Conservation (phyloP, 2,113 vertebrate genomes). For the Tenrec ecaudatus region DNA sequence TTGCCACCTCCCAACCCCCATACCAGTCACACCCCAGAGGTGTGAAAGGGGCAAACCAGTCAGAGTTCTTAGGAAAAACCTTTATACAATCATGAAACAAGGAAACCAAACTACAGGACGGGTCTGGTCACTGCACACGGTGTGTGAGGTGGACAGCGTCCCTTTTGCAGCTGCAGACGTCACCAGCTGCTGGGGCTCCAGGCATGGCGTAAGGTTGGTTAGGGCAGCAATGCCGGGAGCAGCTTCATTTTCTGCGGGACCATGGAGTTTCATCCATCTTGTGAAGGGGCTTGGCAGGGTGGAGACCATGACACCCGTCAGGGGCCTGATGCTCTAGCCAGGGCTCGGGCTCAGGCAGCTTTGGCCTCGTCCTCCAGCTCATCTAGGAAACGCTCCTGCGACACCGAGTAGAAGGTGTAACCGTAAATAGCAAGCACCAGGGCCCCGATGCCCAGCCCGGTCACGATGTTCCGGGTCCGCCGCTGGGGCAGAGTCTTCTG, state of each 20-base stretch:
- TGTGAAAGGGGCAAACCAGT: constrained; percentile 43
- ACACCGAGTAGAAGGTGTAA: no score
- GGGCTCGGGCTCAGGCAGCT: constrained; percentile 81
- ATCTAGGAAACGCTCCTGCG: no score
- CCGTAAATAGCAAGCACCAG: no score
- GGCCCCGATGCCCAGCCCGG: no score
- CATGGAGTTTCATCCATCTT: not conserved
- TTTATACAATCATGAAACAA: constrained; percentile 40
- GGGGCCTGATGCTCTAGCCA: constrained; percentile 64
- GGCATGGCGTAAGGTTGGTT: not conserved
- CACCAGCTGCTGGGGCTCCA: not conserved
- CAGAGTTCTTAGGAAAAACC: constrained; percentile 35
- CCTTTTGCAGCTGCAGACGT: not conserved
- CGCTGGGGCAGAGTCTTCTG: no score
- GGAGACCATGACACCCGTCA: not conserved
- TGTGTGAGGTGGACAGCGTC: not conserved
- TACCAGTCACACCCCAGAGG: no score
- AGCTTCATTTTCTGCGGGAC: not conserved
- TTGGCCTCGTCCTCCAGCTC: constrained; percentile 94
- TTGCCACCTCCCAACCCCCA: not conserved
- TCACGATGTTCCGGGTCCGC: no score
- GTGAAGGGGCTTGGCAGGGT: constrained; percentile 19
- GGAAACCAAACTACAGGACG: constrained; percentile 50
- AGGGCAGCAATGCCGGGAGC: constrained; percentile 11
- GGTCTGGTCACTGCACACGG: constrained; percentile 4